Base-by-base conservation (phyloP, 2,113 vertebrate genomes). In the Rallus limicola region DNA sequence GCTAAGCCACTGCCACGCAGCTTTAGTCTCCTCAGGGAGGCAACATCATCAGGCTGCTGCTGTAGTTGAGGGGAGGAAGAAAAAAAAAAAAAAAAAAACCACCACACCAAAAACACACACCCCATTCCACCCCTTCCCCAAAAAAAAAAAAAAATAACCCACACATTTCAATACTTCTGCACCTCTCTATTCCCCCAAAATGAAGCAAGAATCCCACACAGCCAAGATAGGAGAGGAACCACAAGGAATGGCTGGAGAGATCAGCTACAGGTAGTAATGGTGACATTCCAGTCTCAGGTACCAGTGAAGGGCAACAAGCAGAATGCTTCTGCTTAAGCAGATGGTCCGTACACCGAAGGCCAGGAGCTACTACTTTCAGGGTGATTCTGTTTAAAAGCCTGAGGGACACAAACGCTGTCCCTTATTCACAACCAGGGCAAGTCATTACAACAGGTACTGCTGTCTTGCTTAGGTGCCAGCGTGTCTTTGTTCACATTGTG, bases 191-290 rank as follows among this genome's bases (percentile, higher is more conserved):
- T 74, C 6, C 13, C 34, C 4, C 9, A 67, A 77, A 86, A 65
- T 0, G 10, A 63, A 58, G n/a, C 15, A 68, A 1, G 0, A 24
- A 63, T 11, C 3, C 10, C 7, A 19, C 5, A 8, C 29, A 38
- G 24, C 7, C 26, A 58, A 34, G 18, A 70, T 78, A 33, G 19
- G 8, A 79, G 2, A 2, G 16, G 5, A 74, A 7, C 3, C 7
- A 52, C 17, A 10, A 5, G 6, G 16, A 81, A 8, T 3, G 3
- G 21, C 12, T 89, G 11, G 48, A 71, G 20, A 18, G 33, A 11
- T 33, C 6, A 3, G 14, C 20, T 24, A 7, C 38, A 62, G 15
- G 6, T 0, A 65, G 7, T 3, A 38, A 23, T 7, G 18, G 38
- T 13, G 46, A 20, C 31, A 63, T 12, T 14, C 17, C 2, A 1